A percentile compares a stretch with the other conserved stretches of the same genome.
phyloP scores from a whole-genome alignment of 2,888 invertebrate genomes.

The Scaptomyza tumidula region DNA sequence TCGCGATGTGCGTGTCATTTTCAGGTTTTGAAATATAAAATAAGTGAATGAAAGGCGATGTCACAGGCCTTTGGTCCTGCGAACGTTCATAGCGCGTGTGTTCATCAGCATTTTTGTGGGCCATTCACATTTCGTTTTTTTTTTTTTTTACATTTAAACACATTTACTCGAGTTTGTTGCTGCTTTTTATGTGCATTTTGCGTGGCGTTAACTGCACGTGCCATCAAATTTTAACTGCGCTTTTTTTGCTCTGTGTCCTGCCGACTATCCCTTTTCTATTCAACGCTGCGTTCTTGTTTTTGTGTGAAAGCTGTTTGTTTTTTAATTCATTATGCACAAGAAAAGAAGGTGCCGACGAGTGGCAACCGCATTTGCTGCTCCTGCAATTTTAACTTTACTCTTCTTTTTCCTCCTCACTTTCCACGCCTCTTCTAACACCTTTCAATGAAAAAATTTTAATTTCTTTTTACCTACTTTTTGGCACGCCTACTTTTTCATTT shows the following conservation, averaged over 20 bases:
- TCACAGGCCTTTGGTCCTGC: constrained; percentile 41
- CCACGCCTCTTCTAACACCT: constrained; percentile 43
- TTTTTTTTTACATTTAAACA: constrained; percentile 45
- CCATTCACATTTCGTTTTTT: constrained; percentile 35
- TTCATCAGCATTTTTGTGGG: constrained; percentile 64
- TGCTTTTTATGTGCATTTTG: constrained; percentile 70
- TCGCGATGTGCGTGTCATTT: constrained; percentile 65
- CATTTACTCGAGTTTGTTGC: constrained; percentile 47
- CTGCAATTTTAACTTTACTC: constrained; percentile 9
- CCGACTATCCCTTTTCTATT: not conserved
- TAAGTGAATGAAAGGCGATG: constrained; percentile 27
- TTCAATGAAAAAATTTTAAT: constrained; percentile 48
- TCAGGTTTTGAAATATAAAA: constrained; percentile 46
- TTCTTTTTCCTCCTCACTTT: not conserved
- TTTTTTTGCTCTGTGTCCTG: constrained; percentile 42
- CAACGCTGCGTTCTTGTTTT: constrained; percentile 15
- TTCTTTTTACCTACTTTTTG: constrained; percentile 48
- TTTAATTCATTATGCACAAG: constrained; percentile 53
- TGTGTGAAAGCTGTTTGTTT: constrained; percentile 22
- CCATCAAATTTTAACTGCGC: constrained; percentile 74
- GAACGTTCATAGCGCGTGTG: constrained; percentile 42
- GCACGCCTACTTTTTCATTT: constrained; percentile 50
- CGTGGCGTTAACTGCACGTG: constrained; percentile 75
- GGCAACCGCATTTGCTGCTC: constrained; percentile 15
- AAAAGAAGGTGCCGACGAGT: constrained; percentile 19